phyloP scores from a whole-genome alignment of 2,888 invertebrate genomes.

The Ceratothoa steindachneri region DNA sequence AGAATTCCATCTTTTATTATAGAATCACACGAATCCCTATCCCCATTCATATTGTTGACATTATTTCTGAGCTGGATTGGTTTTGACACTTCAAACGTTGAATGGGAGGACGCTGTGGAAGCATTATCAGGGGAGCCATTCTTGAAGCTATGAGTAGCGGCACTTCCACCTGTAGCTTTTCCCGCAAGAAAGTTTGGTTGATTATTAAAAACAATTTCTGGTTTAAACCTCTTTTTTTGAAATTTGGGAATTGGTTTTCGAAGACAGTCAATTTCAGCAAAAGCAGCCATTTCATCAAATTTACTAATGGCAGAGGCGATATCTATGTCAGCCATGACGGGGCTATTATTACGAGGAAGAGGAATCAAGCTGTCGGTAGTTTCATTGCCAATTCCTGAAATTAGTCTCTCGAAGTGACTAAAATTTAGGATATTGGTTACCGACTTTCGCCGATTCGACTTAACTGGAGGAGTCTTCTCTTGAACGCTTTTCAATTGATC shows the following conservation, averaged over 20 bases:
- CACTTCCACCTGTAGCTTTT: background rate
- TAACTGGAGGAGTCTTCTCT: background rate
- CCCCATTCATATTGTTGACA: background rate
- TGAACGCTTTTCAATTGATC: conserved; percentile 18
- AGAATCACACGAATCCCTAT: conserved; percentile 1
- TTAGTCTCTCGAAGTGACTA: conserved; percentile 3
- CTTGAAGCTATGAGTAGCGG: background rate
- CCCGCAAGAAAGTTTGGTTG: background rate
- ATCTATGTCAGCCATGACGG: conserved; percentile 27
- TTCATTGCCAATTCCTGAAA: background rate
- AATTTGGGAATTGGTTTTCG: background rate
- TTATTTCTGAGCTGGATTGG: background rate
- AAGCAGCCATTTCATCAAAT: conserved; percentile 45
- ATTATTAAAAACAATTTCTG: background rate
- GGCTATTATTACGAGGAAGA: background rate
- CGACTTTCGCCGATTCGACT: background rate
- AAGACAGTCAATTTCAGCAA: conserved; percentile 41
- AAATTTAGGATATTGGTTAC: background rate
- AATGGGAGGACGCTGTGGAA: background rate
- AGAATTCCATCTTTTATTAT: conserved; percentile 27
- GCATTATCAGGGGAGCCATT: background rate
- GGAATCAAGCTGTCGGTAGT: background rate
- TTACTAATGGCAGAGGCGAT: conserved; percentile 41
- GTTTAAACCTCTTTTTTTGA: background rate
- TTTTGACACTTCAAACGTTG: background rate